These are phyloP conservation scores for Propsilocerus akamusi DNA, from an alignment of 1,140 invertebrate genomes.

Conservation along the genomic window DNA sequence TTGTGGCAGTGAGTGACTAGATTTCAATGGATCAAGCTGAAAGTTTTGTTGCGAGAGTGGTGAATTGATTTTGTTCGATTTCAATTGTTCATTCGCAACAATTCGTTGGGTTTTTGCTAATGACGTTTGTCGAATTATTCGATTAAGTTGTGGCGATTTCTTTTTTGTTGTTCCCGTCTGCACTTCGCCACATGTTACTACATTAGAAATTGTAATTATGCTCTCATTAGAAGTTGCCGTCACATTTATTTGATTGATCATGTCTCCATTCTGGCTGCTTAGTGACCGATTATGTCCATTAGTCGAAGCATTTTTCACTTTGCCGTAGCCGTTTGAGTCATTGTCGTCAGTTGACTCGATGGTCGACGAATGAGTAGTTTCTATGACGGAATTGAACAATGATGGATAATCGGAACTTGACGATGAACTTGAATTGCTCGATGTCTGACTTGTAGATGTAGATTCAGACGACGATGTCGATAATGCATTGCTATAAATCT, in stretches of 20 bases:
- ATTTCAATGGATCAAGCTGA: neutral
- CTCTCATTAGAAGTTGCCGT: neutral
- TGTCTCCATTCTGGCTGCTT: no score
- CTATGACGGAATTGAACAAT: neutral
- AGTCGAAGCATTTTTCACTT: neutral
- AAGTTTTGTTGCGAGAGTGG: neutral
- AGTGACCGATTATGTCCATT: no score
- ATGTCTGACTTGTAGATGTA: neutral
- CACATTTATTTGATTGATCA: no score
- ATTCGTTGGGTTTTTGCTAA: neutral
- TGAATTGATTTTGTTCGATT: neutral
- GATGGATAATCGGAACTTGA: neutral
- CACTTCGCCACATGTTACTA: neutral
- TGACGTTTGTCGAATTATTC: neutral
- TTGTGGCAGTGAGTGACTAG: neutral
- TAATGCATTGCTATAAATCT: conserved; percentile 1
- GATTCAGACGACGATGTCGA: neutral
- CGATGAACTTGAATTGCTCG: neutral
- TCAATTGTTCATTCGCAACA: neutral
- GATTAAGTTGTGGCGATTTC: neutral
- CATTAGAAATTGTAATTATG: neutral
- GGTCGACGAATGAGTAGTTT: neutral
- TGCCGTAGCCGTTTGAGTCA: neutral
- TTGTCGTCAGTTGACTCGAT: neutral
- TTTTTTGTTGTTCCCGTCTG: neutral